phyloP scores from a whole-genome alignment of 2,113 vertebrate genomes.

The Cryptomyrus ogoouensis region DNA sequence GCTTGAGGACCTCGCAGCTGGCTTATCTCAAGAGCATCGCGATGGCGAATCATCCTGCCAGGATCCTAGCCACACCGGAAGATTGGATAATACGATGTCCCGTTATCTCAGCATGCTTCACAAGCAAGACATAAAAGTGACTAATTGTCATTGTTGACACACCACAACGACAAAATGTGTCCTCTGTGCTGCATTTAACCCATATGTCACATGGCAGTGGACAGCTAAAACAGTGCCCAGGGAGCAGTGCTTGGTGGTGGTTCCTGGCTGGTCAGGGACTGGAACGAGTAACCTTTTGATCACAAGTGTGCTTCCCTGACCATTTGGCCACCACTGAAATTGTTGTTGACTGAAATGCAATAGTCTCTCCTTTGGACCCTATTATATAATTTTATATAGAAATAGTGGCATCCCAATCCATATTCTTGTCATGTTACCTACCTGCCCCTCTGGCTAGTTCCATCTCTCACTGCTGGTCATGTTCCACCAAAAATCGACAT shows the following conservation, averaged over 20 bases:
- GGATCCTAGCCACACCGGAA: not conserved
- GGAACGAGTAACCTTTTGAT: no score
- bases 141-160: no score
- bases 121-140: not conserved
- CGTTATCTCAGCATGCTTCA: not conserved
- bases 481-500: not conserved
- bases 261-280: no score
- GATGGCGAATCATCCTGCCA: not conserved
- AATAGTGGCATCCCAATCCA: not conserved
- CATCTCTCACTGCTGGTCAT: not conserved
- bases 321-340: no score
- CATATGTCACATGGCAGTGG: no score
- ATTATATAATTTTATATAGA: not conserved
- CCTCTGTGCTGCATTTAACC: no score
- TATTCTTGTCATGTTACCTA: not conserved
- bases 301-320: no score
- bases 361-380: not conserved
- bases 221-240: no score
- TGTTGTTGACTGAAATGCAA: not conserved
- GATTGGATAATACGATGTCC: not conserved
- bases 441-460: not conserved
- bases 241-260: no score
- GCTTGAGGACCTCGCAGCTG: not conserved
- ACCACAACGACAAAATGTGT: no score
- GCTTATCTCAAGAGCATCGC: not conserved